Percentiles rank a stretch among this genome's conserved stretches.
These are phyloP conservation scores for Polypedilum pembai DNA, from an alignment of 1,140 invertebrate species.

Conservation along the genomic window DNA sequence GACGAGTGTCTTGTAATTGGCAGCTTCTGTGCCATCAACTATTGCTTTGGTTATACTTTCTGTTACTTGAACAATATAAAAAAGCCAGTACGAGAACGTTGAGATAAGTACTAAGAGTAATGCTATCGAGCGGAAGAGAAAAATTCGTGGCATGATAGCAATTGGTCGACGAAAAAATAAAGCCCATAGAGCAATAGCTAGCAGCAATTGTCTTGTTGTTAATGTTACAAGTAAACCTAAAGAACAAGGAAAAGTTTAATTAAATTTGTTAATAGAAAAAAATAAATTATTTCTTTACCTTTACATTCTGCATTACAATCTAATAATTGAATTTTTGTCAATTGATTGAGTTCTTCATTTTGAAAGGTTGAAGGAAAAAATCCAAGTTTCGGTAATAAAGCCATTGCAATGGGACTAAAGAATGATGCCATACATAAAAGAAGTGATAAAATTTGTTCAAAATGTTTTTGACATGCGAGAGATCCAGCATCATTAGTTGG, in stretches of 20 bases:
- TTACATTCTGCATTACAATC: slow-evolving; percentile 70
- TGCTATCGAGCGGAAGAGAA: slow-evolving; percentile 81
- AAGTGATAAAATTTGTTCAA: slow-evolving; percentile 66
- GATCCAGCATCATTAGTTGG: slow-evolving; percentile 60
- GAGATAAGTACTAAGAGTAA: slow-evolving; percentile 84
- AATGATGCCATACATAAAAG: slow-evolving; percentile 75
- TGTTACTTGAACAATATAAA: slow-evolving; percentile 87
- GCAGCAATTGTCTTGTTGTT: slow-evolving; percentile 82
- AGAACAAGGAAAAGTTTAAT: background rate
- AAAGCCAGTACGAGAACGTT: slow-evolving; percentile 94
- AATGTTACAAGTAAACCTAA: slow-evolving; percentile 78
- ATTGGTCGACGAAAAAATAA: slow-evolving; percentile 65
- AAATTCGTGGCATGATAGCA: slow-evolving; percentile 88
- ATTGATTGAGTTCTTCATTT: slow-evolving; percentile 46
- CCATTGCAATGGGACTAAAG: slow-evolving; percentile 88
- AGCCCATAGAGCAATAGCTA: slow-evolving; percentile 91
- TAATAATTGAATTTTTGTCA: slow-evolving; percentile 48
- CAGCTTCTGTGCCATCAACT: slow-evolving; percentile 66
- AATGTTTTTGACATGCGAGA: slow-evolving; percentile 66
- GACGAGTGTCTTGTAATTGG: slow-evolving; percentile 77
- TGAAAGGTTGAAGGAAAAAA: slow-evolving; percentile 58
- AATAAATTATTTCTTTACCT: slow-evolving; percentile 42
- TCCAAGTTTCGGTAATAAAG: slow-evolving; percentile 82
- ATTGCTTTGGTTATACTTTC: slow-evolving; percentile 66
- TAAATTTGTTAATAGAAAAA: slow-evolving; percentile 56